These are phyloP conservation scores for Aplidium turbinatum DNA, from an alignment of 23 tunicate species.

Conservation along the genomic window DNA sequence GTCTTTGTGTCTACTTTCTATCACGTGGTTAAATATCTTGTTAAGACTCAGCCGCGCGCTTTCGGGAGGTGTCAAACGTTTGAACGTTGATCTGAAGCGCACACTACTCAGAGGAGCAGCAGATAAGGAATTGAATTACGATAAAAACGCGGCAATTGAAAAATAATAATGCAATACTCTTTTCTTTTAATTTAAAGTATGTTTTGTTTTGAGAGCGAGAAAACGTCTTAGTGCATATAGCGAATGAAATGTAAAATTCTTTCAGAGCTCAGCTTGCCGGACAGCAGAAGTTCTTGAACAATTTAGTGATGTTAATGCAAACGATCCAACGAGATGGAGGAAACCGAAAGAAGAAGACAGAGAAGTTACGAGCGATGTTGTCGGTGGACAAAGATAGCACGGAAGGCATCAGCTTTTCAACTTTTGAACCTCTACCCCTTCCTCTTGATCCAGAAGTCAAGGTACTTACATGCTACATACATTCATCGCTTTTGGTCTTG, in stretches of 20 bases:
- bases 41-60: no score
- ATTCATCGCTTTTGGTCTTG: no score
- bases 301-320: constrained; percentile 53
- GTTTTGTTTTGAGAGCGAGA: no score
- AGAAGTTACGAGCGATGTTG: constrained; percentile 59
- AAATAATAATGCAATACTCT: no score
- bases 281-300: constrained; percentile 75
- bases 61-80: no score
- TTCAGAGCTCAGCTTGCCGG: constrained; percentile 67
- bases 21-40: no score
- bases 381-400: constrained; percentile 19
- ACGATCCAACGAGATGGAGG: constrained; percentile 55
- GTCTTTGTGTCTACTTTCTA: no score
- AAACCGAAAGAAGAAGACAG: constrained; percentile 81
- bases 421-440: constrained; percentile 73
- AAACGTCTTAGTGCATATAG: not conserved
- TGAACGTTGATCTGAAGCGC: no score
- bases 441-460: constrained; percentile 88
- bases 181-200: no score
- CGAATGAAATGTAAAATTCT: not conserved
- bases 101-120: no score
- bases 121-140: no score
- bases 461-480: constrained; percentile 21
- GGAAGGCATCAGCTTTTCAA: constrained; percentile 34
- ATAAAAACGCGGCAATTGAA: no score